phyloP scores from a whole-genome alignment of 2,888 invertebrate species.

The Apocheima hispidaria region DNA sequence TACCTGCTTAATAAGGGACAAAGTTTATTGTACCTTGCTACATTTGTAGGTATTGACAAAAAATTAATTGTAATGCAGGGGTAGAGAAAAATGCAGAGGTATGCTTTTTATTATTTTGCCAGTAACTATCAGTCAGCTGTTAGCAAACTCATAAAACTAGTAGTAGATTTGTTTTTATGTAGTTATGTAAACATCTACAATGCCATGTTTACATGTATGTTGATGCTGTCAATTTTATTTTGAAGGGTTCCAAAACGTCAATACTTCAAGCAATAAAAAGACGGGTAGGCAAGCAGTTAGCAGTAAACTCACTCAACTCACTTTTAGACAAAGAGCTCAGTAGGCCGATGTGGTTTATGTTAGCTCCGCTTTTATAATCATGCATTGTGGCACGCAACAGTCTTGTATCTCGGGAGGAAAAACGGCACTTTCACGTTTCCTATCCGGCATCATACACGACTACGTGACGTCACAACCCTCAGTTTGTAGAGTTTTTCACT shows the following conservation, averaged over 20 bases:
- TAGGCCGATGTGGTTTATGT: conserved; percentile 79
- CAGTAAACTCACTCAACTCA: conserved; percentile 67
- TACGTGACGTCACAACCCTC: conserved; percentile 80
- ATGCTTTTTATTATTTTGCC: background rate
- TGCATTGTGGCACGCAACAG: conserved; percentile 79
- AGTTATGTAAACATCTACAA: background rate
- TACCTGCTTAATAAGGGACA: too few species aligned
- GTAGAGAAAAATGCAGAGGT: background rate
- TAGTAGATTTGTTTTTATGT: background rate
- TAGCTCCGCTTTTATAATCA: conserved; percentile 81
- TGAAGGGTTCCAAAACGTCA: conserved; percentile 2
- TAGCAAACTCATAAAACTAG: background rate
- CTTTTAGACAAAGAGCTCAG: conserved; percentile 80
- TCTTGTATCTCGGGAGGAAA: conserved; percentile 73
- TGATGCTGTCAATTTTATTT: conserved; percentile 17
- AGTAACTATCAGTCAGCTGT: background rate
- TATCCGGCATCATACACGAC: conserved; percentile 81
- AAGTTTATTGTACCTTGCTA: too few species aligned
- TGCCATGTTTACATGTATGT: conserved; percentile 19
- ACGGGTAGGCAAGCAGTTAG: conserved; percentile 46
- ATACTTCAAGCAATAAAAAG: conserved; percentile 16
- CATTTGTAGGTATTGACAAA: too few species aligned
- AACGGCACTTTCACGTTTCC: conserved; percentile 80
- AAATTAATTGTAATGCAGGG: too few species aligned
- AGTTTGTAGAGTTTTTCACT: conserved; percentile 69